Evolutionary conservation across 2,113 vertebrate genomes (phyloP).

Genomic region (Megaleporinus macrocephalus): DNA sequence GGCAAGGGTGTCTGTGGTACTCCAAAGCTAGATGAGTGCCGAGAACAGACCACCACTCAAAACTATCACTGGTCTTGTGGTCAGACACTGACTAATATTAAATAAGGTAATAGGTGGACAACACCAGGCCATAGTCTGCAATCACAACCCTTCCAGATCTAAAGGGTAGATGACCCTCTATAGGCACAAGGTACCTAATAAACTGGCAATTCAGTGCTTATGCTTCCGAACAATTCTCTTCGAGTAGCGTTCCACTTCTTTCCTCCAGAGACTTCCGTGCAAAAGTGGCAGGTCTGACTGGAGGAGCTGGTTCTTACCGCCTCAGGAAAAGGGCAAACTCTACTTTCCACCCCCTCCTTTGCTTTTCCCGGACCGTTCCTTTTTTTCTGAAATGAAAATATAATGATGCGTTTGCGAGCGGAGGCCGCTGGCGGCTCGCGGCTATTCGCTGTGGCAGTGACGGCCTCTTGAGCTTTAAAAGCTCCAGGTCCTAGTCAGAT

Average conservation of each 20-base stretch:
- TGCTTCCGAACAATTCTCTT: too few species aligned
- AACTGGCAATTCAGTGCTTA: too few species aligned
- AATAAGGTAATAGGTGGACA: too few species aligned
- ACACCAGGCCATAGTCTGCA: too few species aligned
- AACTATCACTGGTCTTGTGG: too few species aligned
- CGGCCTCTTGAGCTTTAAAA: conserved; percentile 32
- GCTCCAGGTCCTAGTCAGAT: conserved; percentile 11
- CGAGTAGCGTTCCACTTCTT: neutral
- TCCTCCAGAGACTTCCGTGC: neutral
- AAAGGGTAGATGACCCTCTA: too few species aligned
- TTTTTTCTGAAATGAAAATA: conserved; percentile 17
- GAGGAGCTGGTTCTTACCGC: neutral
- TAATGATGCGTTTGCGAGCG: neutral
- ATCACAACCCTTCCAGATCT: too few species aligned
- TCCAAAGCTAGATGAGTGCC: too few species aligned
- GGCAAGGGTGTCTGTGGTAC: too few species aligned
- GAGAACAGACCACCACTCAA: too few species aligned
- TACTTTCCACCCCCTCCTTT: neutral
- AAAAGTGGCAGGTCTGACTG: neutral
- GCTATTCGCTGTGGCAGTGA: neutral
- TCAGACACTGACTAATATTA: too few species aligned
- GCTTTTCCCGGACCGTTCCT: neutral
- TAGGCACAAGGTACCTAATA: too few species aligned
- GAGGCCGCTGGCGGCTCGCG: neutral
- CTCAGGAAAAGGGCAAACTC: neutral